These are phyloP conservation scores for Bryconaethiops microstoma DNA, from an alignment of 2,797 vertebrate genomes.

Conservation along the genomic window DNA sequence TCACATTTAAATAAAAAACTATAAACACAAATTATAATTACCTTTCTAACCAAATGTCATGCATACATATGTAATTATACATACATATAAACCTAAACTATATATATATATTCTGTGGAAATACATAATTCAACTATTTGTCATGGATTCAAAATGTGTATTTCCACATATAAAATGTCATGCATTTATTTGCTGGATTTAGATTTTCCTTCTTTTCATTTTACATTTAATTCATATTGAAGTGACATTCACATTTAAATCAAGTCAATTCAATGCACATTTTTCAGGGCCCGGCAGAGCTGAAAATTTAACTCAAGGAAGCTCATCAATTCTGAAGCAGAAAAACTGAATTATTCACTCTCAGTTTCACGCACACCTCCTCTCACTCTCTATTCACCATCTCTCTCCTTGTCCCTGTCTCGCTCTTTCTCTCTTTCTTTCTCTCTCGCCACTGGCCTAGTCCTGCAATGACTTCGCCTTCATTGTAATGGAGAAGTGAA, in stretches of 20 bases:
- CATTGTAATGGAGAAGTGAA: neutral
- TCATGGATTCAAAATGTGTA: too few species aligned
- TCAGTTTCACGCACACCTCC: constrained; percentile 8
- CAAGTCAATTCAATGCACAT: neutral
- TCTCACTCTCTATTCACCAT: constrained; percentile 3
- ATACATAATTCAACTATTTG: too few species aligned
- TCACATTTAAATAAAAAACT: too few species aligned
- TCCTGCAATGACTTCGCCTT: neutral
- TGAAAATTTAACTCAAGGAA: constrained; percentile 15
- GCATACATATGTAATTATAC: neutral
- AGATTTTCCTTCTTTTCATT: too few species aligned
- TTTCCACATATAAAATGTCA: too few species aligned
- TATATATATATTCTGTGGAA: too few species aligned
- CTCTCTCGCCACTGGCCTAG: neutral
- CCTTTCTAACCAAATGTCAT: neutral
- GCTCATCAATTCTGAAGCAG: constrained; percentile 15
- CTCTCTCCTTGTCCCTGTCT: neutral
- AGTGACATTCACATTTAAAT: neutral
- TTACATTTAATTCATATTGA: neutral
- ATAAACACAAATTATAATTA: too few species aligned
- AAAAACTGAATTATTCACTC: constrained; percentile 40
- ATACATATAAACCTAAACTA: too few species aligned
- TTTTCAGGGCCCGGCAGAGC: neutral
- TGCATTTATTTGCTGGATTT: too few species aligned
- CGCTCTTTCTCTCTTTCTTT: neutral